phyloP scores from a whole-genome alignment of 2,888 invertebrate genomes.

The Leptopilina syphax region DNA sequence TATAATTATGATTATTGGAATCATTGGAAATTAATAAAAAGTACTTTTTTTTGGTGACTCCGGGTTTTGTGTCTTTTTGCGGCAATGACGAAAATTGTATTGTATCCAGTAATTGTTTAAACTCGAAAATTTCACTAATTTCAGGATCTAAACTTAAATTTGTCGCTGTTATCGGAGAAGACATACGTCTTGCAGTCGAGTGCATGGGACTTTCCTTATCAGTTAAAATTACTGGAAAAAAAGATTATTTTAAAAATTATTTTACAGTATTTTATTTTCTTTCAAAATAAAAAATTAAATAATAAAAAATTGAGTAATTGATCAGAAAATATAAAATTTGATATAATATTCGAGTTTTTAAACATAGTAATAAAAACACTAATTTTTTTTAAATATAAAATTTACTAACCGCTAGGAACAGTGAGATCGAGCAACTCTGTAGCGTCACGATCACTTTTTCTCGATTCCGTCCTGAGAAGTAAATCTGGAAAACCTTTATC shows the following conservation, averaged over 20 bases:
- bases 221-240: conserved; percentile 63
- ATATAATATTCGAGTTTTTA: too few species aligned
- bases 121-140: conserved; percentile 63
- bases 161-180: conserved; percentile 63
- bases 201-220: conserved; percentile 66
- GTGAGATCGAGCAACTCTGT: conserved; percentile 64
- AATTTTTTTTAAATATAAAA: background rate
- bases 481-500: conserved; percentile 65
- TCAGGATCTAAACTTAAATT: conserved; percentile 59
- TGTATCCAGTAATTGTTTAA: conserved; percentile 66
- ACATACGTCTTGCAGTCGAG: conserved; percentile 64
- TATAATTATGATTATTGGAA: too few species aligned
- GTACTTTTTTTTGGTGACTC: conserved; percentile 64
- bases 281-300: too few species aligned
- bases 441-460: conserved; percentile 56
- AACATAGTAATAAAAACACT: too few species aligned
- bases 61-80: conserved; percentile 60
- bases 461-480: conserved; percentile 49
- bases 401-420: conserved; percentile 66
- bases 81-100: conserved; percentile 63
- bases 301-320: too few species aligned
- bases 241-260: background rate
- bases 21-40: too few species aligned
- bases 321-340: too few species aligned
- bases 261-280: too few species aligned